Conservation (phyloP, 2,888 invertebrate genomes). For the Silvanus unidentatus region DNA sequence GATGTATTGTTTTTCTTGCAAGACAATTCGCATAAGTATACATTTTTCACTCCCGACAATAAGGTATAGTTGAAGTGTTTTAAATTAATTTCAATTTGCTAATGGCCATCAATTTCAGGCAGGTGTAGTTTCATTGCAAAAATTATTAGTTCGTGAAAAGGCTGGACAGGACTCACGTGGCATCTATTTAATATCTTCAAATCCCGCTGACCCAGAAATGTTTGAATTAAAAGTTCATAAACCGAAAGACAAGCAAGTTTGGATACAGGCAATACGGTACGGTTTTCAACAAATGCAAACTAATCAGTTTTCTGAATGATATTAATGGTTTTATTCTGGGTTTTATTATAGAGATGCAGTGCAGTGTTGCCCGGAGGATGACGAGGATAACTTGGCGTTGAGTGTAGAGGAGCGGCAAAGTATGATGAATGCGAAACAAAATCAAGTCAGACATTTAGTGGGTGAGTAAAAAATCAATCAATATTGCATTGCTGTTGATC, state of each 20-base stretch:
- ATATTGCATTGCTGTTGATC: too few species aligned
- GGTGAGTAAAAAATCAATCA: slow-evolving; percentile 52
- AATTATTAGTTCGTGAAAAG: slow-evolving; percentile 87
- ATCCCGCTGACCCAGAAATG: slow-evolving; percentile 91
- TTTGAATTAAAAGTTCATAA: slow-evolving; percentile 85
- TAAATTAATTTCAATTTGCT: not conserved
- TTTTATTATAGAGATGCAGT: slow-evolving; percentile 63
- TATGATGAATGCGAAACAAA: slow-evolving; percentile 69
- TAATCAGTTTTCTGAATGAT: not conserved
- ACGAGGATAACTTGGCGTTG: slow-evolving; percentile 64
- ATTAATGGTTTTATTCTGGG: not conserved
- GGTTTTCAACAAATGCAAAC: too few species aligned
- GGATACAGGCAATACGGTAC: slow-evolving; percentile 82
- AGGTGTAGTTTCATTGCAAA: slow-evolving; percentile 87
- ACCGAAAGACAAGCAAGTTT: slow-evolving; percentile 82
- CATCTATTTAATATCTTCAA: slow-evolving; percentile 88
- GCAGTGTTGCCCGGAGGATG: slow-evolving; percentile 77
- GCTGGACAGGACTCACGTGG: slow-evolving; percentile 85
- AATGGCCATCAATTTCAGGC: too few species aligned
- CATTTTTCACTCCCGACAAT: slow-evolving; percentile 89
- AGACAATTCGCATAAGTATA: slow-evolving; percentile 88
- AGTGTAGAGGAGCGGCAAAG: slow-evolving; percentile 75
- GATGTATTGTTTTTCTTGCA: slow-evolving; percentile 88
- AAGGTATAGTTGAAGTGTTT: slow-evolving; percentile 56
- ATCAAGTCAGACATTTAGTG: slow-evolving; percentile 73